Conservation (phyloP, 1,140 invertebrate species). For the Oreohelix idahoensis region DNA sequence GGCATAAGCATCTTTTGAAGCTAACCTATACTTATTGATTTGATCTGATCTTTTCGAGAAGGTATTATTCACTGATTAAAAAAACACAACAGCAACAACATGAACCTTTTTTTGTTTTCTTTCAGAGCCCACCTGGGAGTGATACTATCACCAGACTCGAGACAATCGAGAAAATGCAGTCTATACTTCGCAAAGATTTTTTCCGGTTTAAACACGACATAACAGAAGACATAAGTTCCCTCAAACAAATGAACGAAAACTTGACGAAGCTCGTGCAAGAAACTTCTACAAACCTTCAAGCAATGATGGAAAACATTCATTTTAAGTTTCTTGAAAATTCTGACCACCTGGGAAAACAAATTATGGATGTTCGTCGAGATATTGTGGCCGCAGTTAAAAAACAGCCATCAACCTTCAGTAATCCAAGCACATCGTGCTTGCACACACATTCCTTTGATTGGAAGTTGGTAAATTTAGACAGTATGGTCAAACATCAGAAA, state of each 20-base stretch:
- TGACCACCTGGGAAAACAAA: not conserved
- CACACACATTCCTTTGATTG: not conserved
- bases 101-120: too few species aligned
- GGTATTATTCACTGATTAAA: too few species aligned
- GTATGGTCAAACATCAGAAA: not conserved
- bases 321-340: not conserved
- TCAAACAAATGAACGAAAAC: not conserved
- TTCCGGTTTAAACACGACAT: too few species aligned
- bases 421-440: not conserved
- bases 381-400: not conserved
- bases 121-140: too few species aligned
- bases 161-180: too few species aligned
- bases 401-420: not conserved
- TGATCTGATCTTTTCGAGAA: too few species aligned
- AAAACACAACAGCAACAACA: too few species aligned
- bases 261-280: not conserved
- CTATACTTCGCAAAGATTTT: too few species aligned
- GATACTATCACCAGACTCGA: too few species aligned
- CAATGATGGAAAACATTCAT: not conserved
- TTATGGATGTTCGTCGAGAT: not conserved
- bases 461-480: not conserved
- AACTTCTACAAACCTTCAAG: not conserved
- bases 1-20: too few species aligned
- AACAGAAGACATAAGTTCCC: too few species aligned
- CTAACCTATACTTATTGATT: too few species aligned